These are phyloP conservation scores for Micromussa lordhowensis DNA, from an alignment of 92 coral and sea anemone species.

Conservation along the genomic window DNA sequence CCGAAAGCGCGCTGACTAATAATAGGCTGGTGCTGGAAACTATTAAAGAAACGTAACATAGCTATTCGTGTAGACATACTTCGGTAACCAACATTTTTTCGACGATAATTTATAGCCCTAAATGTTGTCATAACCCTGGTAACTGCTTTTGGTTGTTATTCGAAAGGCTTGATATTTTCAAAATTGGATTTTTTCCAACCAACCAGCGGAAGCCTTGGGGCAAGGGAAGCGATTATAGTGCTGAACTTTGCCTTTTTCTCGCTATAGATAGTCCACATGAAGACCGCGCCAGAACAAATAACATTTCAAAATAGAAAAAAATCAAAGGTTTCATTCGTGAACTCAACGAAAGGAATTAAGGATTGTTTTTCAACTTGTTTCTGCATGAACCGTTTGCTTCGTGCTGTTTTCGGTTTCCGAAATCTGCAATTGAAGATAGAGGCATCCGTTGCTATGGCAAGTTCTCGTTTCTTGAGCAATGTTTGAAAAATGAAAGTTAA, in stretches of 20 bases:
- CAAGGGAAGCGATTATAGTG: neutral
- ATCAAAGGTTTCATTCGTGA: neutral
- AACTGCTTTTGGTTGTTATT: neutral
- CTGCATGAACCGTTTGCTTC: neutral
- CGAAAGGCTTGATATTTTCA: conserved; percentile 10
- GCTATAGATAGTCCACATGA: neutral
- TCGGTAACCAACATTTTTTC: neutral
- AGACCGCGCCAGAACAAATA: conserved; percentile 1
- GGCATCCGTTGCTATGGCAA: conserved; percentile 16
- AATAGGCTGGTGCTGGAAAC: too few relatives aligned
- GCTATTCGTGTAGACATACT: neutral
- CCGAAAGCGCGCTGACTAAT: neutral
- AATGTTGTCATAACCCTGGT: neutral
- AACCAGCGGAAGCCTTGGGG: neutral
- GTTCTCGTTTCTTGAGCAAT: conserved; percentile 7
- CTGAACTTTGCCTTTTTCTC: conserved; percentile 1
- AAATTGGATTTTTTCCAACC: conserved; percentile 21
- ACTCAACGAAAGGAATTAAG: neutral
- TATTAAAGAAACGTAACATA: neutral
- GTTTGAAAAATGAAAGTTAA: conserved; percentile 30
- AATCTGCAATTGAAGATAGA: neutral
- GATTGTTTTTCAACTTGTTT: neutral
- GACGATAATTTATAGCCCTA: neutral
- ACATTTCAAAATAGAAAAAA: conserved; percentile 5
- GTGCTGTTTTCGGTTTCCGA: neutral